Conservation (phyloP, 2,888 invertebrate species). For the Andrena bicolor region DNA sequence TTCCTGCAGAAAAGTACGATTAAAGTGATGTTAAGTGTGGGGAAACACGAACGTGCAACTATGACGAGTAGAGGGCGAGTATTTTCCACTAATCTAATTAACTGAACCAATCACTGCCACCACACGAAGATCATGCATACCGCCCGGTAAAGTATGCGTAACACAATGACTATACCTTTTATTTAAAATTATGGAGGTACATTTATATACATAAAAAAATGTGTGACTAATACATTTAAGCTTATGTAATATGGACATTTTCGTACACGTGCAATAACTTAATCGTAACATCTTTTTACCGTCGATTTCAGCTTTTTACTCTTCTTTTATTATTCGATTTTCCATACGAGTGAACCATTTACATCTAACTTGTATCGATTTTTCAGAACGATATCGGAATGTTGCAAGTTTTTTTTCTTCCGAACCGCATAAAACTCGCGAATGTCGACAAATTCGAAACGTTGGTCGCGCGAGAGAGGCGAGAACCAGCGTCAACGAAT, state of each 20-base stretch:
- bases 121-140: background rate
- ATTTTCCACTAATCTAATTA: background rate
- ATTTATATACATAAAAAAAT: conserved; percentile 85
- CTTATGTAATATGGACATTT: conserved; percentile 79
- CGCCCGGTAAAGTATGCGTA: conserved; percentile 61
- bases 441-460: conserved; percentile 42
- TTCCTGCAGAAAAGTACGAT: conserved; percentile 83
- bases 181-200: conserved; percentile 84
- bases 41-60: conserved; percentile 5
- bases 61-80: background rate
- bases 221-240: conserved; percentile 82
- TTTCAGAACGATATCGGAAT: conserved; percentile 80
- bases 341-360: conserved; percentile 58
- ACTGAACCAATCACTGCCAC: too few species aligned
- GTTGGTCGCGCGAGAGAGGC: conserved; percentile 24
- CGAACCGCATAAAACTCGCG: conserved; percentile 63
- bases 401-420: conserved; percentile 78
- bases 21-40: conserved; percentile 81
- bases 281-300: conserved; percentile 66
- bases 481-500: conserved; percentile 15
- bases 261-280: conserved; percentile 80
- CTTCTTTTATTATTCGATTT: conserved; percentile 19
- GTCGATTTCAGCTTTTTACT: conserved; percentile 53
- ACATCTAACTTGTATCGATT: conserved; percentile 78
- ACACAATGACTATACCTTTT: conserved; percentile 85